Evolutionary conservation across 1,140 invertebrate species (phyloP), one percentile per base, ranked within the genome.

Genomic region (Dinoponera quadriceps): DNA sequence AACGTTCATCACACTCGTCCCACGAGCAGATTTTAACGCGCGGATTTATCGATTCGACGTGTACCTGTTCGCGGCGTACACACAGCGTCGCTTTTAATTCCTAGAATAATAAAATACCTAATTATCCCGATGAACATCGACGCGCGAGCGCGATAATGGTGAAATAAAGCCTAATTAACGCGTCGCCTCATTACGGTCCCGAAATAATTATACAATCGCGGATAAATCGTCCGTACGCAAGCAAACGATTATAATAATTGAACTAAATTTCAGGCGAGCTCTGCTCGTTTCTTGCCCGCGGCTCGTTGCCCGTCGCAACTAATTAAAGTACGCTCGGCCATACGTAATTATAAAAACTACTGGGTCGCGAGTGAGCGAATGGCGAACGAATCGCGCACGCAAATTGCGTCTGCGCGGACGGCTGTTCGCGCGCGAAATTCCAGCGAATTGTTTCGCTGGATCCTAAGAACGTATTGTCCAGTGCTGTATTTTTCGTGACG

Each of bases 191-290:
- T 77, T 77, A 77, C 20, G n/a, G 62, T 16, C 16, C 38, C 62
- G 27, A 66, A 77, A 77, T 77, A 77, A 77, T 77, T 77, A 66
- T 77, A 66, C 62, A 77, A 77, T 77, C n/a, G 74, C 29, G 62
- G 48, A 77, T 77, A 77, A 77, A 77, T 77, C 74, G 60, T 38
- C 74, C 60, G 16, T 77, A 77, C 48, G 48, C 74, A 38, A 55
- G 29, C 74, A 65, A 66, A 66, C 29, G 60, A 66, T 77, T 66
- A 77, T 77, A 66, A 77, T 65, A 77, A 77, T 77, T 77, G 60
- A 38, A 54, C 74, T 66, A 66, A 77, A 77, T 77, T 77, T 77
- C 60, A 66, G 29, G 20, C 20, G 11, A 66, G 49, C 63, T 54
- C 18, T 66, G 25, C 22, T 54, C 27, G 11, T 77, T 65, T 65